phyloP scores from a whole-genome alignment of 2,113 vertebrate genomes.

The Spea bombifrons region DNA sequence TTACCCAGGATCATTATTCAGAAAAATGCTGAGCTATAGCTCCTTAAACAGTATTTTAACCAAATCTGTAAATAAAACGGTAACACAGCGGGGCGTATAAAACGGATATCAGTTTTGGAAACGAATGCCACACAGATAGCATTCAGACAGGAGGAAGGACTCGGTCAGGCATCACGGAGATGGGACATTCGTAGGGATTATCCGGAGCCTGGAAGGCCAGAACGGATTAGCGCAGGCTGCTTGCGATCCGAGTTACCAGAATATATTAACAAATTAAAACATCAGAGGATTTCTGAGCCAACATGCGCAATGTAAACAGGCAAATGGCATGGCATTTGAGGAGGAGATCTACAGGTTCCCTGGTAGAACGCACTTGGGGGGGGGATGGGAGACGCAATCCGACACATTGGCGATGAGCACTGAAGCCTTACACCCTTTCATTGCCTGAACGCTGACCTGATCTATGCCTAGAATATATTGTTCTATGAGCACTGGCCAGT shows the following conservation, averaged over 20 bases:
- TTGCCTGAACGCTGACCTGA: too few relatives aligned
- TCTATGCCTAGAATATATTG: too few relatives aligned
- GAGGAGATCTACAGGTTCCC: neutral
- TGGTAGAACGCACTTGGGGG: too few relatives aligned
- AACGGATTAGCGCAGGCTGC: constrained; percentile 55
- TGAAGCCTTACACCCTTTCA: too few relatives aligned
- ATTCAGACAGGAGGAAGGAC: constrained; percentile 42
- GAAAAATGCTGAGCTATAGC: too few relatives aligned
- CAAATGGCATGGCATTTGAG: constrained; percentile 40
- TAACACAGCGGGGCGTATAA: neutral
- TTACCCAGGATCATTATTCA: too few relatives aligned
- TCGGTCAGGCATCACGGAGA: constrained; percentile 52
- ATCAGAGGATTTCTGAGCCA: constrained; percentile 54
- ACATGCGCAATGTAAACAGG: constrained; percentile 48
- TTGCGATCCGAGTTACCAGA: constrained; percentile 51
- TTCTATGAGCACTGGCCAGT: too few relatives aligned
- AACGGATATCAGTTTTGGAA: neutral
- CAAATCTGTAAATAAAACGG: neutral
- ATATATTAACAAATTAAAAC: constrained; percentile 55
- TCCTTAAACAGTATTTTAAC: too few relatives aligned
- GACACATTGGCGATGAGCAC: too few relatives aligned
- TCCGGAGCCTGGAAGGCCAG: constrained; percentile 56
- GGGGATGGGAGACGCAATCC: too few relatives aligned
- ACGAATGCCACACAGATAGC: constrained; percentile 17
- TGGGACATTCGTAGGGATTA: constrained; percentile 58